Conservation (phyloP, 2,113 vertebrate species). For the Heteronetta atricapilla region DNA sequence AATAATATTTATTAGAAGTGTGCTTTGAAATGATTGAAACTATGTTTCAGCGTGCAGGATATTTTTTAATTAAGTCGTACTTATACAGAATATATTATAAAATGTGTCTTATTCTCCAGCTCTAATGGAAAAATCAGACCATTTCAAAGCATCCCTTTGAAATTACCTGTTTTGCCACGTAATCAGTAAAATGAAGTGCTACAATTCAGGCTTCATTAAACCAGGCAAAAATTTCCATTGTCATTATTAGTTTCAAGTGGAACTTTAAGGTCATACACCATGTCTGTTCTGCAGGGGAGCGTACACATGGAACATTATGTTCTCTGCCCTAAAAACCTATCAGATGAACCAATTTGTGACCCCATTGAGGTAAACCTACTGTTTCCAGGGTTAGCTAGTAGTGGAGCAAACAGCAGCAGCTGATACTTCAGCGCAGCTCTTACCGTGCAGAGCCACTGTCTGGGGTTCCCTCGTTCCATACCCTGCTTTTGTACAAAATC, state of each 20-base stretch:
- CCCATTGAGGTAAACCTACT: background rate
- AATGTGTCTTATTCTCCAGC: background rate
- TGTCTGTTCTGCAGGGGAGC: background rate
- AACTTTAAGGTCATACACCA: background rate
- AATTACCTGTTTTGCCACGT: background rate
- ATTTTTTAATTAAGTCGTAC: background rate
- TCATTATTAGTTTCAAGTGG: background rate
- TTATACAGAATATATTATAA: background rate
- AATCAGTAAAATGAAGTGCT: background rate
- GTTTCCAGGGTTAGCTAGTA: background rate
- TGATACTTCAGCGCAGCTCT: background rate
- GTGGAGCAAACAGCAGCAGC: background rate
- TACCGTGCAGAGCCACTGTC: rapidly evolving
- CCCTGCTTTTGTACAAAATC: rapidly evolving
- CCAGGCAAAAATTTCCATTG: background rate
- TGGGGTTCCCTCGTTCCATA: rapidly evolving
- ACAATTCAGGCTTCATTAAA: constrained; percentile 19
- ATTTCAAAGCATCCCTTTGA: constrained; percentile 8
- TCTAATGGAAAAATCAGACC: background rate
- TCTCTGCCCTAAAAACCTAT: background rate
- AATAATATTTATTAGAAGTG: background rate
- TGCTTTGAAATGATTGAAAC: background rate
- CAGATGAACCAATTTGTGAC: background rate
- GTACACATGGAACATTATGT: background rate
- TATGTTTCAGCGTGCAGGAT: background rate